Base-by-base conservation (phyloP, 2,888 invertebrate genomes). In the Phorcus lineatus region DNA sequence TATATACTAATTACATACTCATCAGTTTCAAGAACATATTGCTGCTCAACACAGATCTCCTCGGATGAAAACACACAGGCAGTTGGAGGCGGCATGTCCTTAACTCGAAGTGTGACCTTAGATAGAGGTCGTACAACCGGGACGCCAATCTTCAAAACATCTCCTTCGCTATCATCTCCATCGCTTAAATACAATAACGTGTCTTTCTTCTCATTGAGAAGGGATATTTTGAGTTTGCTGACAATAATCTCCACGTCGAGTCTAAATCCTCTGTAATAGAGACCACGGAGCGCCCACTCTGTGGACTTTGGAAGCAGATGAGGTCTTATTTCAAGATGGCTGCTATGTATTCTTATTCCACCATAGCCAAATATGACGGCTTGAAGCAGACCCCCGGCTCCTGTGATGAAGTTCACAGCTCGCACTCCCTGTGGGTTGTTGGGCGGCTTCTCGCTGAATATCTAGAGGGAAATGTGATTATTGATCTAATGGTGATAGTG, bases 301-400 rank as follows among this genome's bases (percentile, higher is more conserved):
- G 82, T 77, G 0, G 82, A 78, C n/a, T 86, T 81, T 4, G 89
- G 91, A 2, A 91, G 89, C 17, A 91, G 81, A 11, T 47, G 52
- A 75, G 90, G 80, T 79, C 84, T 70, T 24, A 90, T 54, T 24
- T 87, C 81, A 6, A 90, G 84, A 11, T 83, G 80, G 66, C 86
- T 83, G 7, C 66, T 70, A 11, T 79, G 77, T 2, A 89, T 78
- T 17, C 93, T 87, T 19, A 93, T 40, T 9, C 93, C 93, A 13
- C 89, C 92, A 82, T 93, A 93, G 7, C 93, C 93, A 82, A 89
- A 92, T 6, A 93, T 80, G 55, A 93, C 81, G 1, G 90, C 84
- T 84, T 93, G 93, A 2, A 93, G 87, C 62, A 93, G 92, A 24
- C 93, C 93, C 4, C 93, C 93, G 86, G 91, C 91, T 40, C 92